phyloP scores from a whole-genome alignment of 1,140 invertebrate genomes.

The Alviniconcha marisindica region DNA sequence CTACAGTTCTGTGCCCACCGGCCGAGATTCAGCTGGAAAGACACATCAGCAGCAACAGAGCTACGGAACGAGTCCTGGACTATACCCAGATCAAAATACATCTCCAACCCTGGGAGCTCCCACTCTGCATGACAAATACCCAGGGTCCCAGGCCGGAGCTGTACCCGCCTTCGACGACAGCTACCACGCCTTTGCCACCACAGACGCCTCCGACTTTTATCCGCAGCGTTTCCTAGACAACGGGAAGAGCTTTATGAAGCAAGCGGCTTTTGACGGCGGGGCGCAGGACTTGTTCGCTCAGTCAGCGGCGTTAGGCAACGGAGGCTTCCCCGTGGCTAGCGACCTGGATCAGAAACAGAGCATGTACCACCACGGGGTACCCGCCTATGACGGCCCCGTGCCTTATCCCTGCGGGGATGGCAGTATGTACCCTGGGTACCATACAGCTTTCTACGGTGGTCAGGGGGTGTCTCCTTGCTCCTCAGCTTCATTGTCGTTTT shows the following conservation, averaged over 20 bases:
- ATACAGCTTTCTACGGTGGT: conserved; percentile 60
- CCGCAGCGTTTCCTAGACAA: conserved; percentile 50
- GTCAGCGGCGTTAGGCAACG: conserved; percentile 28
- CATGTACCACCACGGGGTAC: conserved; percentile 43
- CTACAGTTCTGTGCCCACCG: conserved; percentile 38
- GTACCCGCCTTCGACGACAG: conserved; percentile 46
- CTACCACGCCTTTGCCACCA: conserved; percentile 44
- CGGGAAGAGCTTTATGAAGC: conserved; percentile 46
- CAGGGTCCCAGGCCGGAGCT: conserved; percentile 26
- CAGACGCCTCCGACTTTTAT: conserved; percentile 52
- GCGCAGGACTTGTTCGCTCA: conserved; percentile 52
- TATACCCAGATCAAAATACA: conserved; percentile 45
- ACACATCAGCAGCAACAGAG: conserved; percentile 36
- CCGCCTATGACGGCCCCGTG: conserved; percentile 43
- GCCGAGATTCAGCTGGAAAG: conserved; percentile 17
- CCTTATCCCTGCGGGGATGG: conserved; percentile 40
- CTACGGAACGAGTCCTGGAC: background rate
- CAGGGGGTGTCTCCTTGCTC: conserved; percentile 51
- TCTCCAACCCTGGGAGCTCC: conserved; percentile 29
- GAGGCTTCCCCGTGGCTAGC: background rate
- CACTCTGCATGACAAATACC: conserved; percentile 44
- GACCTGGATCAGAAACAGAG: conserved; percentile 53
- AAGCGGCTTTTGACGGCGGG: conserved; percentile 26
- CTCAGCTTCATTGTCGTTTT: conserved; percentile 26
- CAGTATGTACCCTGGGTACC: conserved; percentile 51